Conservation (phyloP, 2,797 vertebrate species). For the Simalia tracyae region DNA sequence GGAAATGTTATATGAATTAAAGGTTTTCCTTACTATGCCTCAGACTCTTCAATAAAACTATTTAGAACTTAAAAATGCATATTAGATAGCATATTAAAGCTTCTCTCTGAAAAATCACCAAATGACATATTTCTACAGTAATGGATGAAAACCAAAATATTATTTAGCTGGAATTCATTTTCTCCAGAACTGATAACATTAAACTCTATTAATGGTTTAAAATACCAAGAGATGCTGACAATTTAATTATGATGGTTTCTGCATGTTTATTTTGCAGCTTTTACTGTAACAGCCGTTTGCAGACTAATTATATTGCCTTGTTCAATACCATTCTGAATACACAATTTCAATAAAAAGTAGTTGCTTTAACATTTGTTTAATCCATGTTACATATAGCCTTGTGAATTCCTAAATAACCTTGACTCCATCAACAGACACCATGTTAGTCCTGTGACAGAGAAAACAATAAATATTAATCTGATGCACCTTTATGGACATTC, state of each 20-base stretch:
- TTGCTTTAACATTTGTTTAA: constrained; percentile 5
- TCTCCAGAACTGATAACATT: not conserved
- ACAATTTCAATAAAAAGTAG: not conserved
- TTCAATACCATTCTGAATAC: not conserved
- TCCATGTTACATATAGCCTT: not conserved
- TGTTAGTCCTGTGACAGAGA: fast-evolving
- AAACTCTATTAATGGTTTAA: not conserved
- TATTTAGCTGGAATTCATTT: not conserved
- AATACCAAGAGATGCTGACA: not conserved
- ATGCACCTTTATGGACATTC: not conserved
- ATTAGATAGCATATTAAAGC: not conserved
- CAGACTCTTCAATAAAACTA: not conserved
- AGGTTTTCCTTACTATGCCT: not conserved
- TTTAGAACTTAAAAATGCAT: not conserved
- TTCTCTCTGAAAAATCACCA: not conserved
- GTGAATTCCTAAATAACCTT: not conserved
- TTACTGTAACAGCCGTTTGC: not conserved
- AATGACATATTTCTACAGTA: not conserved
- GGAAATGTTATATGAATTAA: fast-evolving
- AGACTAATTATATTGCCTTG: not conserved
- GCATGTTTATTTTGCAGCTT: not conserved
- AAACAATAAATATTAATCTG: not conserved
- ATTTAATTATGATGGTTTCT: not conserved
- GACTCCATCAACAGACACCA: not conserved
- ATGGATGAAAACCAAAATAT: not conserved